These are phyloP conservation scores for Cryptoblepharus egeriae DNA, from an alignment of 2,797 vertebrate species.

Conservation along the genomic window DNA sequence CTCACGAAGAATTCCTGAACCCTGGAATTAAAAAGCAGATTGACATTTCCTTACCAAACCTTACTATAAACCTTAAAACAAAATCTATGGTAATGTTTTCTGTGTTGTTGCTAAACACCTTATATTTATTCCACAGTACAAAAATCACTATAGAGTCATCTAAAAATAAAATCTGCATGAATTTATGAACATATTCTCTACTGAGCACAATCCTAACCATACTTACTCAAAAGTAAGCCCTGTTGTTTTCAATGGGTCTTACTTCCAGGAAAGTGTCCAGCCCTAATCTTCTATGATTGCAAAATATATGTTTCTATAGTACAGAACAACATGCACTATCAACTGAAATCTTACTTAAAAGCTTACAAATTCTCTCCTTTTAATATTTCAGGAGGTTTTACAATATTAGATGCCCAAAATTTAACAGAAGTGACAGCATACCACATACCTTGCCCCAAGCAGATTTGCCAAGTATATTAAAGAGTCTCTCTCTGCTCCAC, in stretches of 20 bases:
- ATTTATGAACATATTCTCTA: too few relatives aligned
- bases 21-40: slow-evolving; percentile 73
- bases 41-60: not conserved
- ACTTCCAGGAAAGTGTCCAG: too few relatives aligned
- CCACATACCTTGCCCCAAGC: slow-evolving; percentile 89
- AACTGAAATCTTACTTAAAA: not conserved
- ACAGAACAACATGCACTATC: slow-evolving; percentile 2
- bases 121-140: not conserved
- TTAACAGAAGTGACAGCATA: not conserved
- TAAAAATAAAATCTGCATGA: not conserved
- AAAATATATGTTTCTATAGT: not conserved
- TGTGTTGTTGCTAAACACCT: not conserved
- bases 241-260: too few relatives aligned
- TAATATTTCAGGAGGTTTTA: slow-evolving; percentile 6
- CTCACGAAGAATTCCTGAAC: slow-evolving; percentile 98
- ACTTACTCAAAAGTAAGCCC: too few relatives aligned
- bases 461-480: slow-evolving; percentile 87
- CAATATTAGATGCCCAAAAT: not conserved
- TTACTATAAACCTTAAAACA: not conserved
- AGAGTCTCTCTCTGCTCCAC: slow-evolving; percentile 91
- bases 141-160: not conserved
- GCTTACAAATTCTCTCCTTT: not conserved
- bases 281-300: not conserved
- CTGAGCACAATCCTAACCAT: too few relatives aligned
- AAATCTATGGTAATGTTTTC: not conserved